Base-by-base conservation (phyloP, 2,888 invertebrate genomes). In the Tineola bisselliella region DNA sequence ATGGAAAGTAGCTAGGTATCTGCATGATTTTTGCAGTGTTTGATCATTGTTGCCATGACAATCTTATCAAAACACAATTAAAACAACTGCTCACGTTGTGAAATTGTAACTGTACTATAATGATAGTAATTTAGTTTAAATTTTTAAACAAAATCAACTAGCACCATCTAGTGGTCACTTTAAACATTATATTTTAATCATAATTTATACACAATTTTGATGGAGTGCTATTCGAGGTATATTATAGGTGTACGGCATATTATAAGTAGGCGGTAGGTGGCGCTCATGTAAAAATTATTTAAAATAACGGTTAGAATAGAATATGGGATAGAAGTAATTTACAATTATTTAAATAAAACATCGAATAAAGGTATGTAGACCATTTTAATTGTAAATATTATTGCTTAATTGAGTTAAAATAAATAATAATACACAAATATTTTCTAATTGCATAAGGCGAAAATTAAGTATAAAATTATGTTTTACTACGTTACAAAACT, bases 351-450 rank as follows among this genome's bases (percentile, higher is more conserved):
- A 25, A 25, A 25, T 25, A 25, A 25, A 38, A 38, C 3, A 10
- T 38, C 38, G 10, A 38, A n/a, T 48, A 48, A 13, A 48, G 48
- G 48, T 30, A 48, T 79, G 74, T 79, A 77, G 79, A 81, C 74
- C 81, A 79, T 75, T 78, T 84, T 83, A 79, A 75, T 79, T 75
- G 75, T 83, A 80, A 77, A 79, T 81, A 79, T 79, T 84, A 86
- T 84, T 84, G 84, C 84, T 82, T 82, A 83, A 77, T 83, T 76
- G 77, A 84, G 79, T 81, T 73, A 68, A 81, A 86, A 84, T 81
- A 81, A 87, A 82, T 80, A 77, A 75, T 74, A 76, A 69, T 78
- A 79, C 77, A 79, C 74, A 62, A 78, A 74, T 76, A 70, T 15
- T 13, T 15, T 10, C 44, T n/a, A 19, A 15, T 73, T 77, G 77